Conservation (phyloP, 2,797 vertebrate genomes). For the Esox lucius region DNA sequence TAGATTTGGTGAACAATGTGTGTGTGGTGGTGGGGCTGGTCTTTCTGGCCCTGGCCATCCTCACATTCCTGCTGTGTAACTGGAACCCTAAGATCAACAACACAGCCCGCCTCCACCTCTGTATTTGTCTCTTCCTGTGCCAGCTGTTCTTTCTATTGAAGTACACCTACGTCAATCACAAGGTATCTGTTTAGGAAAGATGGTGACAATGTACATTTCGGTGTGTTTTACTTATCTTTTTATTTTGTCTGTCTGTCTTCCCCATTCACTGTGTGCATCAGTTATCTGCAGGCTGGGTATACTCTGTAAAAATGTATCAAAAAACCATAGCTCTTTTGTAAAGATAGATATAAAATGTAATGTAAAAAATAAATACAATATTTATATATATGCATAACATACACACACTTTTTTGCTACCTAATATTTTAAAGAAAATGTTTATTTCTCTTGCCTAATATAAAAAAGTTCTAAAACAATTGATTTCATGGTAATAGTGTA, state of each 20-base stretch:
- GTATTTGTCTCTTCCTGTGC: conserved; percentile 56
- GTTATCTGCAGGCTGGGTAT: neutral
- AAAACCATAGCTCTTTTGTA: too few species aligned
- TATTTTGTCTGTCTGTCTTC: neutral
- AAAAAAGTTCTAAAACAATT: too few species aligned
- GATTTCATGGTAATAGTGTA: too few species aligned
- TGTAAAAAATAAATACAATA: too few species aligned
- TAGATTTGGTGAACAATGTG: conserved; percentile 61
- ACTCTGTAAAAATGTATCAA: too few species aligned
- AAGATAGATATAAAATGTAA: too few species aligned
- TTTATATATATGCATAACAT: too few species aligned
- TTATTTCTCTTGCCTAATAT: too few species aligned
- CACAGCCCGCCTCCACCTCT: conserved; percentile 72
- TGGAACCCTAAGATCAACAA: conserved; percentile 75
- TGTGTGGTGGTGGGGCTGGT: conserved; percentile 61
- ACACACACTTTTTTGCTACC: too few species aligned
- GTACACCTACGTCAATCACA: conserved; percentile 37
- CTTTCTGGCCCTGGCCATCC: conserved; percentile 67
- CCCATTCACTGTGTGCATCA: neutral
- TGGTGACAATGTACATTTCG: neutral
- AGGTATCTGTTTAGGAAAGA: conserved; percentile 35
- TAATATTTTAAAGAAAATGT: too few species aligned
- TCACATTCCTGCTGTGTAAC: conserved; percentile 71
- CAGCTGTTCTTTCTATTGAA: conserved; percentile 68
- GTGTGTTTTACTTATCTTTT: neutral